Evolutionary conservation across 2,888 invertebrate genomes (phyloP), one percentile per base, ranked within the genome.

Genomic region (Diarsia brunnea): DNA sequence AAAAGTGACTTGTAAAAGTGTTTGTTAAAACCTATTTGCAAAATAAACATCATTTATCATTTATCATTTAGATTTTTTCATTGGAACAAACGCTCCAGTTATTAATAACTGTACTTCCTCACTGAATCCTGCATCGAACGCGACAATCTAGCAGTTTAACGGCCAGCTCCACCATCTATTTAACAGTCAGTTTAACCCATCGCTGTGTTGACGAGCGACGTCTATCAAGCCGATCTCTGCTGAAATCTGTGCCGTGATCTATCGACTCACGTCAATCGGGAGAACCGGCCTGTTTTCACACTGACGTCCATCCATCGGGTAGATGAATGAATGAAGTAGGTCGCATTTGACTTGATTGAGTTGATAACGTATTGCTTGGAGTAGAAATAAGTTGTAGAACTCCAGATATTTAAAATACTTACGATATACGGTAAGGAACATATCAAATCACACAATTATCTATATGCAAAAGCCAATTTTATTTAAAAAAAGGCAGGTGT

Each of bases 211-310:
- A 24, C 49, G 53, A 68, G 43, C 7, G 72, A 55, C 65, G 84
- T 73, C 55, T 66, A 83, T 83, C 79, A 78, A 47, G n/a, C 21
- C 45, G 51, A 64, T 58, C 38, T 58, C 55, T 19, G 24, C 38
- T 16, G n/a, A 49, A 68, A 67, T 81, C 51, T 67, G 53, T 3
- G 2, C 24, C 53, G 47, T 79, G 78, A 79, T 79, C 75, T 81
- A 81, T 79, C 45, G 82, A 3, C 27, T 38, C 27, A 16, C 69
- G 58, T 61, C 58, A 69, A 19, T 70, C 49, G n/a, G 71, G 43
- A 65, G 60, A 31, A 45, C 27, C 27, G 55, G 19, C 43, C 45
- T 61, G 58, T 61, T 66, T 31, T 2, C 47, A n/a, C 45, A 24
- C 21, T 68, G 43, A 69, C 45, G 49, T 65, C 73, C 21, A 45